Conservation (phyloP, 1,140 invertebrate species). For the Caenorhabditis latens region DNA sequence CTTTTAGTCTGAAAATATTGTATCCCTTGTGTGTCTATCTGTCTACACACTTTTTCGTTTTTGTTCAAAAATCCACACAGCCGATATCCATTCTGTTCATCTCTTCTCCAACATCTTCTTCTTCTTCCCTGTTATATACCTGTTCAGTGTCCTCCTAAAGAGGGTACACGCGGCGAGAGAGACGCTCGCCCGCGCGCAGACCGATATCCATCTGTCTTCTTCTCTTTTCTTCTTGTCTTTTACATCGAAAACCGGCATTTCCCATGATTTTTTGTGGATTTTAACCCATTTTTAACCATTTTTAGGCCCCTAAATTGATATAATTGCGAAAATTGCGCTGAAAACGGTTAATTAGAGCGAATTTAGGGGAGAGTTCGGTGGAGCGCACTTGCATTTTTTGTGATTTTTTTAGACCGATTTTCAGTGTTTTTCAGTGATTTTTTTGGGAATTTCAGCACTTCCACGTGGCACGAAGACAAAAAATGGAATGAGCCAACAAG, state of each 20-base stretch:
- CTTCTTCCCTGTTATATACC: conserved; percentile 15
- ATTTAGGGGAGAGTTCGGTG: too few relatives aligned
- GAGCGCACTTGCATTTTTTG: background rate
- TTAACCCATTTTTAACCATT: background rate
- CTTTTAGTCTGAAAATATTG: too few relatives aligned
- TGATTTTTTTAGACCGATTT: background rate
- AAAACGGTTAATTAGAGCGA: too few relatives aligned
- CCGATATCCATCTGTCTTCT: conserved; percentile 34
- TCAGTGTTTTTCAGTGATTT: background rate
- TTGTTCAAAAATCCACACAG: background rate
- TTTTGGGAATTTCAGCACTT: background rate
- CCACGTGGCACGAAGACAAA: background rate
- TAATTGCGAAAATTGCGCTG: background rate
- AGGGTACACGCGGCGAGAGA: background rate
- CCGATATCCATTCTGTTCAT: conserved; percentile 21
- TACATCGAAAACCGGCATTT: conserved; percentile 2
- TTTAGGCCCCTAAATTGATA: too few relatives aligned
- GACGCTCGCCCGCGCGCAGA: background rate
- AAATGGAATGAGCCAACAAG: conserved; percentile 42
- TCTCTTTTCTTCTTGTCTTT: conserved; percentile 10
- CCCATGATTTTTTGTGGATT: conserved; percentile 8
- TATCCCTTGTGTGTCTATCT: too few relatives aligned
- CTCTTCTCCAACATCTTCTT: conserved; percentile 8
- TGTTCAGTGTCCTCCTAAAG: conserved; percentile 36
- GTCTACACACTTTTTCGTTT: too few relatives aligned